These are phyloP conservation scores for Epizoanthus fatuus DNA, from an alignment of 92 coral and sea anemone species.

Conservation along the genomic window DNA sequence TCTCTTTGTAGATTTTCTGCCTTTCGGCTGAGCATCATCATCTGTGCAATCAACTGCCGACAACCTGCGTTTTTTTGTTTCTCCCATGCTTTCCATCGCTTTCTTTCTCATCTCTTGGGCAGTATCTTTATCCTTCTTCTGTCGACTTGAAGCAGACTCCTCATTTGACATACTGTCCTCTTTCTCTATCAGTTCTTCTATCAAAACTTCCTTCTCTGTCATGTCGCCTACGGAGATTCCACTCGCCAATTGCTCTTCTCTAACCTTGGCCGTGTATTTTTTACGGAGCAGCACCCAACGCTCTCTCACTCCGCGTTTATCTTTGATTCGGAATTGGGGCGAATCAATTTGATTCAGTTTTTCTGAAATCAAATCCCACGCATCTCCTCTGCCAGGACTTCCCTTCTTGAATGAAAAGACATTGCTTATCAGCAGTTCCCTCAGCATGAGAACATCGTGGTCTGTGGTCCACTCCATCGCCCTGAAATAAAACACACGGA, in stretches of 20 bases:
- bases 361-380: slow-evolving; percentile 48
- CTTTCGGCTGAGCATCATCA: slow-evolving; percentile 40
- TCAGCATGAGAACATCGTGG: slow-evolving; percentile 60
- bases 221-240: slow-evolving; percentile 47
- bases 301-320: slow-evolving; percentile 59
- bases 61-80: slow-evolving; percentile 32
- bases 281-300: slow-evolving; percentile 39
- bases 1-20: slow-evolving; percentile 37
- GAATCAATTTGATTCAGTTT: slow-evolving; percentile 38
- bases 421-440: slow-evolving; percentile 47
- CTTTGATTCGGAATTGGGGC: slow-evolving; percentile 50
- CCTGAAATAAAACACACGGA: slow-evolving; percentile 42
- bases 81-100: slow-evolving; percentile 33
- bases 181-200: slow-evolving; percentile 36
- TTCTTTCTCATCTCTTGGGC: slow-evolving; percentile 33
- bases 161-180: slow-evolving; percentile 32
- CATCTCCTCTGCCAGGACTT: slow-evolving; percentile 41
- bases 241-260: slow-evolving; percentile 45
- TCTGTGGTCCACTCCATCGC: slow-evolving; percentile 71
- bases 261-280: background rate
- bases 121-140: slow-evolving; percentile 39
- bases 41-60: background rate
- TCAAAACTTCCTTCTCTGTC: slow-evolving; percentile 43
- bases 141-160: slow-evolving; percentile 29
- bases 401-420: slow-evolving; percentile 38